A percentile compares a stretch with the other conserved stretches of the same genome.
Evolutionary conservation across 2,113 vertebrate genomes (phyloP).

Genomic region (Scytalopus superciliaris): DNA sequence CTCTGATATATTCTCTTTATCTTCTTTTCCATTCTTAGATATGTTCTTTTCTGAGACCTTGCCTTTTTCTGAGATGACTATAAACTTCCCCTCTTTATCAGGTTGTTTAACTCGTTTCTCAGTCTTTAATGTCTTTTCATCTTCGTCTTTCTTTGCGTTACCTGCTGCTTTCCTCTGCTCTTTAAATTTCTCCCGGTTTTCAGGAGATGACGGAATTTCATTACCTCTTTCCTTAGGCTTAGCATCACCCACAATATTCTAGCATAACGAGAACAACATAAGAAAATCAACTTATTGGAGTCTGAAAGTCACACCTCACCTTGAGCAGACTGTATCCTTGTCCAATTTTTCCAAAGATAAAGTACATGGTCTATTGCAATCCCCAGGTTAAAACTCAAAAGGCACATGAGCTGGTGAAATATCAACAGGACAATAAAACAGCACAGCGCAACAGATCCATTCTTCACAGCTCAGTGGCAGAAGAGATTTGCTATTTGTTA

Average conservation of each 20-base stretch:
- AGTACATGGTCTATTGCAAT: not conserved
- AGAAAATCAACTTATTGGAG: not conserved
- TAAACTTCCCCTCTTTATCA: constrained; percentile 74
- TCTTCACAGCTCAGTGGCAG: accelerated
- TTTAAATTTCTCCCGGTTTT: constrained; percentile 78
- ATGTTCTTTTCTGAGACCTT: constrained; percentile 72
- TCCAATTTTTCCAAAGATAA: not conserved
- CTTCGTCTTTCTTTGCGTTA: constrained; percentile 80
- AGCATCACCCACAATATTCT: constrained; percentile 80
- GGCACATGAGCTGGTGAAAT: not conserved
- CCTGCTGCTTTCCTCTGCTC: constrained; percentile 79
- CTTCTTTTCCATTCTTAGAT: constrained; percentile 82
- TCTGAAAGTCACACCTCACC: not conserved
- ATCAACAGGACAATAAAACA: not conserved
- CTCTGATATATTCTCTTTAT: constrained; percentile 84
- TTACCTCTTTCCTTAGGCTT: constrained; percentile 79
- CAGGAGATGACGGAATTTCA: constrained; percentile 76
- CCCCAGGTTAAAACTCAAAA: not conserved
- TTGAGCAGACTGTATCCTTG: not conserved
- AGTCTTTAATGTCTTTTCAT: constrained; percentile 74
- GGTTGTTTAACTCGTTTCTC: constrained; percentile 71
- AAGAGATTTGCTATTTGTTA: not conserved
- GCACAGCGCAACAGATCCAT: not conserved
- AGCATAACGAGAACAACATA: constrained; percentile 57
- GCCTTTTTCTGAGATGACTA: constrained; percentile 76